Conservation (phyloP, 2,797 vertebrate genomes). For the Pipistrellus pipistrellus region DNA sequence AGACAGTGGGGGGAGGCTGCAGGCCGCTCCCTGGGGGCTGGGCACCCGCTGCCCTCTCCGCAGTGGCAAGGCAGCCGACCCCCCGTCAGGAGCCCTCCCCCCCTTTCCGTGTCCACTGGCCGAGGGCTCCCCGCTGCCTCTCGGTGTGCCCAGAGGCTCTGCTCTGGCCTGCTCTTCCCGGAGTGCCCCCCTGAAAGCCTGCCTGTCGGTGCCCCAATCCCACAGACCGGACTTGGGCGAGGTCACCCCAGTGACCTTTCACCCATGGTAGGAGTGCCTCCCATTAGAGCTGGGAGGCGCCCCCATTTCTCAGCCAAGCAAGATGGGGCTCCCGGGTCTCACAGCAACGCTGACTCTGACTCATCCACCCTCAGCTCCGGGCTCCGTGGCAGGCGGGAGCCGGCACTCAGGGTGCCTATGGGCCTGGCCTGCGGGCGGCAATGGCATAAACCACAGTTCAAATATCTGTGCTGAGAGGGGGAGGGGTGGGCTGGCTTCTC, state of each 20-base stretch:
- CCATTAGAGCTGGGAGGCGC: neutral
- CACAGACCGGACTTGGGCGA: neutral
- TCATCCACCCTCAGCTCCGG: neutral
- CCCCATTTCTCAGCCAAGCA: neutral
- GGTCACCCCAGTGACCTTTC: too few species aligned
- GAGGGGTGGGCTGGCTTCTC: neutral
- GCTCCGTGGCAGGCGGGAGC: neutral
- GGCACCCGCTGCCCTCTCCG: fast-evolving
- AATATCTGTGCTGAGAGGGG: neutral
- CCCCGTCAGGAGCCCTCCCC: neutral
- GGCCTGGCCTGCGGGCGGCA: too few species aligned
- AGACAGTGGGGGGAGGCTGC: neutral
- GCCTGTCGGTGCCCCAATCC: too few species aligned
- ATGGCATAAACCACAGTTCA: neutral
- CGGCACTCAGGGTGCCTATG: neutral
- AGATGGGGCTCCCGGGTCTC: fast-evolving
- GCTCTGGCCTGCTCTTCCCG: neutral
- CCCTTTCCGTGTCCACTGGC: neutral
- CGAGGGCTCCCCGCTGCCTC: neutral
- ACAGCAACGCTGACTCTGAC: neutral
- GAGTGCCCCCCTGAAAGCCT: neutral
- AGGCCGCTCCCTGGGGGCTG: neutral
- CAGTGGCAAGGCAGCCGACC: neutral
- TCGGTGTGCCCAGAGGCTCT: neutral
- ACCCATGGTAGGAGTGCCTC: neutral